Evolutionary conservation across 2,888 invertebrate genomes (phyloP).

Genomic region (Nycteola revayana): DNA sequence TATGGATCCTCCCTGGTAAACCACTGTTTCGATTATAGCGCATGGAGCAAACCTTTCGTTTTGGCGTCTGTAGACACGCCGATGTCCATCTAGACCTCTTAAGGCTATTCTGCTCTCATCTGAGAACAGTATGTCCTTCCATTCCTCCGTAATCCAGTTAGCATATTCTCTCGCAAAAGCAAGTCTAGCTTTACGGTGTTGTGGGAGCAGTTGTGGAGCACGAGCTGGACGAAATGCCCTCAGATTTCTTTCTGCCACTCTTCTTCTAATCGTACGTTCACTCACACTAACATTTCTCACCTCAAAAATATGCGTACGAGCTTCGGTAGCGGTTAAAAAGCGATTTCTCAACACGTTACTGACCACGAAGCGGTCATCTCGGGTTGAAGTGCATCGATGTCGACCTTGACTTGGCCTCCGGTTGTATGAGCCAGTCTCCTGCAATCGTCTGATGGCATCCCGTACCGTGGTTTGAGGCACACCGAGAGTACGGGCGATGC

Average conservation of each 20-base stretch:
- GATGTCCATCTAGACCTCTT: conserved; percentile 1
- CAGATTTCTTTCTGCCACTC: conserved; percentile 1
- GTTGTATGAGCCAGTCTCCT: conserved; percentile 9
- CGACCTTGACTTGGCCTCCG: conserved; percentile 11
- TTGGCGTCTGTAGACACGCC: conserved; percentile 2
- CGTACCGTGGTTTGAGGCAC: conserved; percentile 7
- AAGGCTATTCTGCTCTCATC: conserved; percentile 7
- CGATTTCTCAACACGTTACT: background rate
- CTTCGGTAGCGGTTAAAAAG: background rate
- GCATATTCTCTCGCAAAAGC: conserved; percentile 3
- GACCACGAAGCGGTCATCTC: conserved; percentile 3
- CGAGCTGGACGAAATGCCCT: conserved; percentile 1
- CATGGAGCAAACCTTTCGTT: background rate
- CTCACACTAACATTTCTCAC: conserved; percentile 2
- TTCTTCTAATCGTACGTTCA: conserved; percentile 1
- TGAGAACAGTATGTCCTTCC: conserved; percentile 5
- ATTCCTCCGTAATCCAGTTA: conserved; percentile 6
- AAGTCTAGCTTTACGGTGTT: conserved; percentile 1
- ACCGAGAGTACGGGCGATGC: conserved; percentile 4
- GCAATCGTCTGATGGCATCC: conserved; percentile 8
- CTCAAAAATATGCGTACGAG: background rate
- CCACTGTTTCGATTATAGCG: background rate
- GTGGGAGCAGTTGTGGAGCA: background rate
- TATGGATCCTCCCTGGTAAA: conserved; percentile 3
- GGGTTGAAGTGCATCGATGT: conserved; percentile 2